A percentile compares a stretch with the other conserved stretches of the same genome.
Evolutionary conservation across 2,797 vertebrate species (phyloP).

Genomic region (Lophotriccus pileatus): DNA sequence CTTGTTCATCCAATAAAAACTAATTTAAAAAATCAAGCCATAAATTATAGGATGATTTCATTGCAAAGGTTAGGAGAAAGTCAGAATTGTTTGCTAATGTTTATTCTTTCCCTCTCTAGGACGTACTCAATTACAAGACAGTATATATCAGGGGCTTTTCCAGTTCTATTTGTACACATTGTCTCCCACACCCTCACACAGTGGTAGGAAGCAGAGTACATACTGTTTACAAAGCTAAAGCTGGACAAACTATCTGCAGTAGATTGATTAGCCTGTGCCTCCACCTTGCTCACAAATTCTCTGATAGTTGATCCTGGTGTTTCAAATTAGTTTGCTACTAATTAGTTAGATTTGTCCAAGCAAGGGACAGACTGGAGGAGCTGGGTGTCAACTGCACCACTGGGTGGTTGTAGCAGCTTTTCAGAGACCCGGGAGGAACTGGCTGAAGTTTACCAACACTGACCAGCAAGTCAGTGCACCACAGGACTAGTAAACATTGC

Average conservation of each 20-base stretch:
- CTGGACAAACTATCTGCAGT: neutral
- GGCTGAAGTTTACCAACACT: neutral
- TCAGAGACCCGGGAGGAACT: neutral
- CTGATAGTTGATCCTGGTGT: neutral
- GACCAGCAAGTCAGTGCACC: neutral
- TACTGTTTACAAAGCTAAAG: neutral
- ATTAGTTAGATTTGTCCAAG: neutral
- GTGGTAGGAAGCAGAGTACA: neutral
- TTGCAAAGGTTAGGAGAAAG: slow-evolving; percentile 22
- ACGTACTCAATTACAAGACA: neutral
- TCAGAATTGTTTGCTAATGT: slow-evolving; percentile 37
- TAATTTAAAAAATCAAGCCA: neutral
- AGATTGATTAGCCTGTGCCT: neutral
- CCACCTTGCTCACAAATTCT: neutral
- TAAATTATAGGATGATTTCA: slow-evolving; percentile 33
- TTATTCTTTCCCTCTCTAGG: slow-evolving; percentile 35
- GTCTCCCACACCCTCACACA: neutral
- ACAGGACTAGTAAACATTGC: neutral
- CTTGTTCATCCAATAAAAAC: slow-evolving; percentile 24
- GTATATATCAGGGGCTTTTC: neutral
- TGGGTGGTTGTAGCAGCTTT: neutral
- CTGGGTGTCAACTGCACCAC: neutral
- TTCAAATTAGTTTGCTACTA: neutral
- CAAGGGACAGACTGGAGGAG: neutral
- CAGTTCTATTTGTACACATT: neutral